Evolutionary conservation across 2,888 invertebrate genomes (phyloP), one percentile per base, ranked within the genome.

Genomic region (Heliconius ismenius): DNA sequence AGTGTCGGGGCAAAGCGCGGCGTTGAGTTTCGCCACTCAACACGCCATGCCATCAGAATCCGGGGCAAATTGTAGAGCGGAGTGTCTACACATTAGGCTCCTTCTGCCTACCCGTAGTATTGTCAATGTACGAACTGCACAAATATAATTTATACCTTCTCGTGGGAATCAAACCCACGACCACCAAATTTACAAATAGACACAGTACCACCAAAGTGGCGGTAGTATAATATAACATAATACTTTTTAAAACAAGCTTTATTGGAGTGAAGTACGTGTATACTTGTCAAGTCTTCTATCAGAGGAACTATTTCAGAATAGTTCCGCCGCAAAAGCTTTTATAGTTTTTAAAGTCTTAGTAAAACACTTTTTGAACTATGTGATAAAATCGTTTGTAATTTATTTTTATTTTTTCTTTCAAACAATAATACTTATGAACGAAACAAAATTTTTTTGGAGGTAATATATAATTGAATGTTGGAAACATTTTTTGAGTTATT

Each of bases 261-360:
- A 70, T 58, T 58, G 28, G 10, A 54, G 54, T 69, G 32, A 70
- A 70, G 70, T 70, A 70, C 70, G 70, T 70, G 70, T 70, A 58
- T 70, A 70, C 69, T 69, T 49, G 75, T 62, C 68, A 69, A 75
- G 62, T 75, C 62, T 75, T 26, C 63, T 75, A 75, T 63, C 49
- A 43, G 18, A 43, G 62, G 75, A 54, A 63, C 69, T 75, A 75
- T 75, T 32, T 75, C 75, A 69, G 63, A 11, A 15, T 24, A 11
- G 26, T 24, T 54, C 4, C 54, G 2, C 65, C 49, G 49, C 15
- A 62, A 54, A 58, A 26, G 21, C 36, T 74, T 32, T 28, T 32
- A 9, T 58, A 74, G 2, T 26, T 24, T 62, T 26, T 24, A 24
- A n/a, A 58, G 54, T 58, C 54, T 58, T n/a, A 1, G 54, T 58